Base-by-base conservation (phyloP, 2,888 invertebrate genomes). In the Rhamnusium bicolor region DNA sequence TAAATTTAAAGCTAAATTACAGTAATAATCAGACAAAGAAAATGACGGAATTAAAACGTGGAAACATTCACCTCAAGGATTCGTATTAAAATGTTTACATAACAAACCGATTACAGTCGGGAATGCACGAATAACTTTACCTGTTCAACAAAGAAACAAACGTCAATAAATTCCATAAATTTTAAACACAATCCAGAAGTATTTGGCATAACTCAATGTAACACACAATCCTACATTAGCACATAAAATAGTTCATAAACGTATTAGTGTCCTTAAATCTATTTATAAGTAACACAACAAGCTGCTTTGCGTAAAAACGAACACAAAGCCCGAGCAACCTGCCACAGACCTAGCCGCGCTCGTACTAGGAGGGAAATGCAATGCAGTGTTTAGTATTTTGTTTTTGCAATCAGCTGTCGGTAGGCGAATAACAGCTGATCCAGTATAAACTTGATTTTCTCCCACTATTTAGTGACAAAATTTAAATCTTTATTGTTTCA, bases 371-470 rank as follows among this genome's bases (percentile, higher is more conserved):
- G 51, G 51, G 51, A 51, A 51, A 51, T 51, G 18, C 63, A 62
- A 47, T 56, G 53, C 63, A 62, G 51, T 56, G 53, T 65, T 61
- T 67, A 66, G 74, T 81, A 75, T 81, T 83, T 85, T 85, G 84
- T 84, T 84, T 75, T 84, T 80, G 81, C 79, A 80, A 85, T 85
- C 85, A 85, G 86, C 85, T 86, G 85, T 76, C 71, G 40, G 65
- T 71, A 73, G 73, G 78, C 58, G 69, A 19, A 79, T 72, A 80
- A 77, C 83, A 79, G 79, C 80, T 80, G 80, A 79, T 79, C 66
- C 71, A 53, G 67, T 51, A 21, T 47, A 62, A 60, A 61, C 61
- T 65, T 66, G 54, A 49, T 54, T 72, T 60, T 47, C 71, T 74
- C 74, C 72, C 65, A 69, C 74, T 63, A n/a, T 58, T 58, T 58